phyloP scores from a whole-genome alignment of 2,888 invertebrate species.

The Celastrina argiolus region DNA sequence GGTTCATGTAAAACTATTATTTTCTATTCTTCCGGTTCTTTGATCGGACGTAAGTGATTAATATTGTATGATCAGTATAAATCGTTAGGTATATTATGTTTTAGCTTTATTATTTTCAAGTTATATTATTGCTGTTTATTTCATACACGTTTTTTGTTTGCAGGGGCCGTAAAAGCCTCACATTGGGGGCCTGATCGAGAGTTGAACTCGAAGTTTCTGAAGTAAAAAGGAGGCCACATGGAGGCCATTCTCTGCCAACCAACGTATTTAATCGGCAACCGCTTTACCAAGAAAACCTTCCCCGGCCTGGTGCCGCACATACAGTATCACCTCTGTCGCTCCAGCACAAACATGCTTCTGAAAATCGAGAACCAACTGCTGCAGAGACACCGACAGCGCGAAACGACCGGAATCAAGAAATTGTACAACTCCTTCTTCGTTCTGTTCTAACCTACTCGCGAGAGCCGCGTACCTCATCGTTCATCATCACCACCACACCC shows the following conservation, averaged over 20 bases:
- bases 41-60: too few species aligned
- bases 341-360: conserved; percentile 80
- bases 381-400: conserved; percentile 89
- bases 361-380: conserved; percentile 85
- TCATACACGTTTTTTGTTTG: conserved; percentile 31
- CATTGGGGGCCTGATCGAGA: conserved; percentile 35
- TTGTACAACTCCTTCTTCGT: conserved; percentile 92
- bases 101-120: neutral
- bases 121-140: neutral
- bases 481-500: conserved; percentile 43
- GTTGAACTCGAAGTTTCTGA: conserved; percentile 39
- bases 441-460: conserved; percentile 82
- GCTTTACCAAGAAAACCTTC: conserved; percentile 50
- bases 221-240: conserved; percentile 48
- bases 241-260: conserved; percentile 50
- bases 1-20: too few species aligned
- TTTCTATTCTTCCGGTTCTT: too few species aligned
- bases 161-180: conserved; percentile 66
- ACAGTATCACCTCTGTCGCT: conserved; percentile 55
- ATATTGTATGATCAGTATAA: too few species aligned
- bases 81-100: too few species aligned
- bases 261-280: conserved; percentile 53
- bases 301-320: conserved; percentile 51
- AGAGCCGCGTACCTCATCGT: conserved; percentile 32
- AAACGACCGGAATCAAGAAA: conserved; percentile 91